Conservation (phyloP, 2,888 invertebrate genomes). For the Cerceris ruficornis region DNA sequence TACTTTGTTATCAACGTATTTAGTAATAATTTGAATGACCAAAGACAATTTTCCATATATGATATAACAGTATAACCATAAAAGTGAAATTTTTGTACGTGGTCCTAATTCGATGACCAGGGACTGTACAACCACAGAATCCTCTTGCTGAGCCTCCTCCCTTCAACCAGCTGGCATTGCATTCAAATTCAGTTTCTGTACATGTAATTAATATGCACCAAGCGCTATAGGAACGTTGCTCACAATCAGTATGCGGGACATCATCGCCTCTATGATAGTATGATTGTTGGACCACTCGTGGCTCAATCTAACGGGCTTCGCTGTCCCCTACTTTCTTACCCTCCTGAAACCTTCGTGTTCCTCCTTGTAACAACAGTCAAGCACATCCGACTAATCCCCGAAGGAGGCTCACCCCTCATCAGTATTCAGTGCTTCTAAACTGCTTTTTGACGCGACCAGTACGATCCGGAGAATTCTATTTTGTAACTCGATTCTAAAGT, state of each 20-base stretch:
- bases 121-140: too few relatives aligned
- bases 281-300: constrained; percentile 73
- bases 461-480: constrained; percentile 66
- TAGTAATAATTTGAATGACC: too few relatives aligned
- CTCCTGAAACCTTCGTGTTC: not conserved
- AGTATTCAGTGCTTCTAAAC: constrained; percentile 69
- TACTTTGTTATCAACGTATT: too few relatives aligned
- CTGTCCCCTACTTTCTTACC: constrained; percentile 13
- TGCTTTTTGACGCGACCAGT: constrained; percentile 70
- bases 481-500: constrained; percentile 64
- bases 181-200: constrained; percentile 13
- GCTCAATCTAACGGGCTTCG: constrained; percentile 61
- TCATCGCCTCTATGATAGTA: constrained; percentile 73
- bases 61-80: too few relatives aligned
- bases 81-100: too few relatives aligned
- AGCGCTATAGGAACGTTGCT: constrained; percentile 62
- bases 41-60: too few relatives aligned
- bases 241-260: constrained; percentile 78
- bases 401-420: constrained; percentile 62
- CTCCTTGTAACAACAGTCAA: constrained; percentile 40
- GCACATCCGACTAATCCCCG: constrained; percentile 67
- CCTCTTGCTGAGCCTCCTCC: too few relatives aligned
- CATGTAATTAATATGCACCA: constrained; percentile 76
- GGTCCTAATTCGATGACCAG: too few relatives aligned
- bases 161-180: too few relatives aligned